Evolutionary conservation across 2,797 vertebrate genomes (phyloP).

Genomic region (Crypturellus tataupa): DNA sequence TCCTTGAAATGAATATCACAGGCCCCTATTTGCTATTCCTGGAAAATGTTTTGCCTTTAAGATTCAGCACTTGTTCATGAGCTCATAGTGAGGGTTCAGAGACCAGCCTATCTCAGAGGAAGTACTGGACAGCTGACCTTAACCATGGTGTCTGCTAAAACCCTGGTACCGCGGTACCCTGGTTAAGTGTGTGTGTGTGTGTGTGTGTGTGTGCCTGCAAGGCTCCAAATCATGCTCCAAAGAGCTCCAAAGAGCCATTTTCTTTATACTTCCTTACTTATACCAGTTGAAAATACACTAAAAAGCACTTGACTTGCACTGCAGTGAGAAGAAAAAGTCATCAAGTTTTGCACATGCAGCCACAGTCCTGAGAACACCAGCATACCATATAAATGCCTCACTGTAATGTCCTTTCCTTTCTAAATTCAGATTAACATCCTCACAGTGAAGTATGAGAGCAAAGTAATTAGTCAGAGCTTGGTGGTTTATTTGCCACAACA

Average conservation of each 20-base stretch:
- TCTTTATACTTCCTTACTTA: not conserved
- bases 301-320: not conserved
- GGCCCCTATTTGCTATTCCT: not conserved
- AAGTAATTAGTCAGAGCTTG: constrained; percentile 32
- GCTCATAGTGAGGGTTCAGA: not conserved
- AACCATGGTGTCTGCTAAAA: not conserved
- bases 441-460: not conserved
- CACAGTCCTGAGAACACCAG: not conserved
- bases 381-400: not conserved
- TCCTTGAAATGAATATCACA: not conserved
- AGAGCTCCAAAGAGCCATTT: not conserved
- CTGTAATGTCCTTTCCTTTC: not conserved
- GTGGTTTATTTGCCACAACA: constrained; percentile 25
- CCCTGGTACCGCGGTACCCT: not conserved
- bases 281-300: not conserved
- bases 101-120: not conserved
- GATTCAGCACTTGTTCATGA: not conserved
- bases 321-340: not conserved
- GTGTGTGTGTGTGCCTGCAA: not conserved
- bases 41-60: not conserved
- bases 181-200: not conserved
- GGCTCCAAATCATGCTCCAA: not conserved
- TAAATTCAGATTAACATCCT: constrained; percentile 42
- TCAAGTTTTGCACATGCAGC: not conserved
- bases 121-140: not conserved